phyloP scores from a whole-genome alignment of 2,113 vertebrate genomes.

The Scolopax mira region DNA sequence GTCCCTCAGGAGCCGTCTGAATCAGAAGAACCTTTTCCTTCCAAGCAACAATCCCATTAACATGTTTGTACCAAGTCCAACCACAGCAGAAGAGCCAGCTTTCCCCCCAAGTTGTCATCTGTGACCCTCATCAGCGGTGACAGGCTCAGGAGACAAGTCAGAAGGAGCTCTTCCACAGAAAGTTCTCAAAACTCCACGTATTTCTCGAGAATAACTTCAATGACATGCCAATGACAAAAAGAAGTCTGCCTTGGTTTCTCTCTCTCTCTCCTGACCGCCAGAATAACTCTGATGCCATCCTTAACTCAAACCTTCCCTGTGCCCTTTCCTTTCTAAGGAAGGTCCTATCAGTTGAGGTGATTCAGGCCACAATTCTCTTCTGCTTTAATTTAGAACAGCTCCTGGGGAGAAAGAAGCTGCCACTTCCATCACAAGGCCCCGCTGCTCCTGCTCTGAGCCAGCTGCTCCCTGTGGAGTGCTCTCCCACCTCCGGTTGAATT shows the following conservation, averaged over 20 bases:
- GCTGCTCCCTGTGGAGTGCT: neutral
- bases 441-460: neutral
- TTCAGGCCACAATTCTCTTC: neutral
- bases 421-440: neutral
- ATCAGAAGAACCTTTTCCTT: neutral
- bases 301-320: neutral
- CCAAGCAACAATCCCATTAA: neutral
- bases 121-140: accelerated
- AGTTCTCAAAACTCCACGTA: neutral
- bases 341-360: neutral
- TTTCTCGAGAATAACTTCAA: neutral
- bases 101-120: neutral
- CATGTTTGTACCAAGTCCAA: neutral
- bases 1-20: neutral
- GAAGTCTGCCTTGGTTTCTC: neutral
- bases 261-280: neutral
- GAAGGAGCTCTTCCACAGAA: neutral
- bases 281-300: neutral
- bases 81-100: neutral
- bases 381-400: neutral
- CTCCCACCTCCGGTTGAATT: neutral
- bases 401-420: neutral
- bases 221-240: no score
- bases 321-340: neutral
- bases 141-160: neutral